These are phyloP conservation scores for Urophycis tenuis DNA, from an alignment of 2,797 vertebrate species.

Conservation along the genomic window DNA sequence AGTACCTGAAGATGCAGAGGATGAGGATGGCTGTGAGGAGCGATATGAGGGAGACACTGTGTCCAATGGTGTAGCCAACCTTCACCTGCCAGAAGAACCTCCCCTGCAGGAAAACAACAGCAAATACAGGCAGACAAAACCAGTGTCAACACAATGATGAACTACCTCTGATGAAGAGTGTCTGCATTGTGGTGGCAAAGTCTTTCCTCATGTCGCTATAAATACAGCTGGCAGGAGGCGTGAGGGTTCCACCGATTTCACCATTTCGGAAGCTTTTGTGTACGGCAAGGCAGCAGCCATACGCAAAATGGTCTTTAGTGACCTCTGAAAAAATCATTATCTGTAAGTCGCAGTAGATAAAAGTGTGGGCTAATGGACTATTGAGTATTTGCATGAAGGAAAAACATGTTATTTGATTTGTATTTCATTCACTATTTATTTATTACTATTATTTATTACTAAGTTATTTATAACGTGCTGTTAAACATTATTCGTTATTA, in stretches of 20 bases:
- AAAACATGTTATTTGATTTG: too few species aligned
- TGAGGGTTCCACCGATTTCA: too few species aligned
- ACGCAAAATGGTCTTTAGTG: background rate
- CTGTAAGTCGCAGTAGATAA: too few species aligned
- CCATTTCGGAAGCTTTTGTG: too few species aligned
- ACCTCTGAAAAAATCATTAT: background rate
- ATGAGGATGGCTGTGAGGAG: constrained; percentile 81
- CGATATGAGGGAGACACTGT: constrained; percentile 85
- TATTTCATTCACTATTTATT: background rate
- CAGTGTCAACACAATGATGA: background rate
- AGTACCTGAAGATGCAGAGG: constrained; percentile 73
- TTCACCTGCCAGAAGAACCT: constrained; percentile 81
- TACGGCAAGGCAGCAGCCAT: too few species aligned
- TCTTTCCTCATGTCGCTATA: background rate
- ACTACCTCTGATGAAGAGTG: too few species aligned
- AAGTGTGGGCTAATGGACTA: background rate
- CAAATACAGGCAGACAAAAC: constrained; percentile 5
- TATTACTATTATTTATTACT: background rate
- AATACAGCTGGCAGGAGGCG: too few species aligned
- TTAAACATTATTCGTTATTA: too few species aligned
- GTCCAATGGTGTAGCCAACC: constrained; percentile 89
- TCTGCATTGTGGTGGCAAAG: too few species aligned
- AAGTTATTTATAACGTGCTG: background rate
- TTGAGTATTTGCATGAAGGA: background rate
- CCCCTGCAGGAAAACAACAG: constrained; percentile 53